phyloP scores from a whole-genome alignment of 2,888 invertebrate species.

The Arctia plantaginis region DNA sequence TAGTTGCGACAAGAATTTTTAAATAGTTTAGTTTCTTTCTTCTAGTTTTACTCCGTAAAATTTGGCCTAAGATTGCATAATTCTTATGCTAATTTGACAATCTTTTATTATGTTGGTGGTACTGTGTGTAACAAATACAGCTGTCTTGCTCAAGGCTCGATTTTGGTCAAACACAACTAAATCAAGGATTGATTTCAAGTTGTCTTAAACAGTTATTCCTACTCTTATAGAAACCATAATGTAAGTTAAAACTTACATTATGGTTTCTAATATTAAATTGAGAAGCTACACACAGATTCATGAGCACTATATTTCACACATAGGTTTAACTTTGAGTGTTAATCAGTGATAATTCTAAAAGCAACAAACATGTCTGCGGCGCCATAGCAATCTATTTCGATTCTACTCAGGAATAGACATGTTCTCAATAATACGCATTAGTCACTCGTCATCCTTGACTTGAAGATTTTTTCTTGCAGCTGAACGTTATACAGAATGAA shows the following conservation, averaged over 20 bases:
- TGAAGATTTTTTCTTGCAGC: not conserved
- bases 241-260: not conserved
- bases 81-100: not conserved
- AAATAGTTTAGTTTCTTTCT: no score
- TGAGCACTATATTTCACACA: constrained; percentile 16
- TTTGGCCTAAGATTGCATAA: not conserved
- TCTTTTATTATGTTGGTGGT: not conserved
- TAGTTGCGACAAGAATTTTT: no score
- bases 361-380: constrained; percentile 15
- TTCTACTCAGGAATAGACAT: constrained; percentile 5
- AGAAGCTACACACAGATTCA: not conserved
- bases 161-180: not conserved
- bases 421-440: not conserved
- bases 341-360: constrained; percentile 39
- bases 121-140: not conserved
- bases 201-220: no score
- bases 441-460: not conserved
- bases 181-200: not conserved
- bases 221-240: no score
- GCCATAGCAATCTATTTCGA: constrained; percentile 12
- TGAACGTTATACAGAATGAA: not conserved
- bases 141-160: no score
- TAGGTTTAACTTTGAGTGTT: constrained; percentile 42
- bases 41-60: not conserved
- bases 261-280: not conserved